Base-by-base conservation (phyloP, 2,888 invertebrate species). In the Empis livida region DNA sequence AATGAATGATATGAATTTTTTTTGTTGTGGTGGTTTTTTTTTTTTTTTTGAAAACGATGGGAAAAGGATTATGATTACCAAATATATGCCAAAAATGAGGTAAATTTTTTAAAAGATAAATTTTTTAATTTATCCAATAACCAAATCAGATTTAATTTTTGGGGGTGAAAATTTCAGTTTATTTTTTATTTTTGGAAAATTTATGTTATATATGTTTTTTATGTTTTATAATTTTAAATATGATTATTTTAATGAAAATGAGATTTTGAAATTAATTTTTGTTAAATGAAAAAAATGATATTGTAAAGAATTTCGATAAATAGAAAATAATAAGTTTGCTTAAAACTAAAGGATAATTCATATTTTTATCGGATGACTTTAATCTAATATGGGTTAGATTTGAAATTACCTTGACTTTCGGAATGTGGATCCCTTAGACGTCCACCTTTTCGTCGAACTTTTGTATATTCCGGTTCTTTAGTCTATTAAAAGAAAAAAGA, bases 391-490 rank as follows among this genome's bases (percentile, higher is more conserved):
- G 23, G 23, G 23, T 27, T 27, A 27, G 23, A 27, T 27, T 27
- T 8, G 44, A 53, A 51, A 54, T 60, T 76, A 84, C 85, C 86
- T 84, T 86, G 86, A 64, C 85, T 85, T 65, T 86, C 86, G 3
- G 85, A 85, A 70, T 85, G 85, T 13, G 85, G 84, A 67, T 86
- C 86, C 49, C 85, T 74, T 48, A 85, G 74, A 59, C 83, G 73
- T 54, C 80, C 80, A 54, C 84, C 84, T 82, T 85, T 85, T 80
- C 85, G 81, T 62, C 84, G 73, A 16, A 86, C 85, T 74, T 86
- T 86, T 5, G 84, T 85, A 61, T 86, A 86, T 65, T 86, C 85
- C 49, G 84, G 85, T 63, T 86, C 86, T 72, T 85, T 86, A 46
- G 67, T 59, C 66, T 66, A 11, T 39, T 40, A 42, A 52, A 53